phyloP scores from a whole-genome alignment of 2,888 invertebrate genomes.

The Patella caerulea region DNA sequence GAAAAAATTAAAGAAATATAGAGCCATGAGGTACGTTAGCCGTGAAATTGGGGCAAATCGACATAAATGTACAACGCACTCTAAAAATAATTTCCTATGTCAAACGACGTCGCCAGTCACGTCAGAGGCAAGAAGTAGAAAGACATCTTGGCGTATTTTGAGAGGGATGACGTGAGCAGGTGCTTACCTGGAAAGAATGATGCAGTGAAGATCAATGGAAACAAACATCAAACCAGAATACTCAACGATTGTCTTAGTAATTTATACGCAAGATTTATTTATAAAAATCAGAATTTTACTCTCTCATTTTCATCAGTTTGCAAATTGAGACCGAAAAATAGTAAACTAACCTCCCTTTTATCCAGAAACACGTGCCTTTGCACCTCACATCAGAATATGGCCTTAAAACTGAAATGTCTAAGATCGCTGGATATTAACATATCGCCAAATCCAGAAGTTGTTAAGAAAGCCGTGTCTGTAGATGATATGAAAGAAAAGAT shows the following conservation, averaged over 20 bases:
- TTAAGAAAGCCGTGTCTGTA: constrained; percentile 5
- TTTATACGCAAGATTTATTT: constrained; percentile 17
- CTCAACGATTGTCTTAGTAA: background rate
- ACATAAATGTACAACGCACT: background rate
- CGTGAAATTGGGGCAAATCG: background rate
- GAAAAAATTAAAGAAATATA: constrained; percentile 14
- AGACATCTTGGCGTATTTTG: background rate
- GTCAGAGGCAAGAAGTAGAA: background rate
- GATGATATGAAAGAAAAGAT: constrained; percentile 23
- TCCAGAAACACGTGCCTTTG: constrained; percentile 36
- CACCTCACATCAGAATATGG: constrained; percentile 35
- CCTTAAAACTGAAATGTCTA: constrained; percentile 33
- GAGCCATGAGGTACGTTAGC: background rate
- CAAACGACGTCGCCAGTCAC: background rate
- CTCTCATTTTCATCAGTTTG: constrained; percentile 27
- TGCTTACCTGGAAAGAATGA: constrained; percentile 9
- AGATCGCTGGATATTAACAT: constrained; percentile 16
- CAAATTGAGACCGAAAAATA: constrained; percentile 24
- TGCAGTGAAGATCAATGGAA: background rate
- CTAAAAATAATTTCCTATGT: background rate
- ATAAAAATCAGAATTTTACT: background rate
- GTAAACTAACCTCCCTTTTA: constrained; percentile 24
- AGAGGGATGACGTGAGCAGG: background rate
- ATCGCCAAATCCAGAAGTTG: constrained; percentile 29
- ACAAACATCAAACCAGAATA: background rate